phyloP scores from a whole-genome alignment of 2,113 vertebrate species.

The Stegostoma tigrinum region DNA sequence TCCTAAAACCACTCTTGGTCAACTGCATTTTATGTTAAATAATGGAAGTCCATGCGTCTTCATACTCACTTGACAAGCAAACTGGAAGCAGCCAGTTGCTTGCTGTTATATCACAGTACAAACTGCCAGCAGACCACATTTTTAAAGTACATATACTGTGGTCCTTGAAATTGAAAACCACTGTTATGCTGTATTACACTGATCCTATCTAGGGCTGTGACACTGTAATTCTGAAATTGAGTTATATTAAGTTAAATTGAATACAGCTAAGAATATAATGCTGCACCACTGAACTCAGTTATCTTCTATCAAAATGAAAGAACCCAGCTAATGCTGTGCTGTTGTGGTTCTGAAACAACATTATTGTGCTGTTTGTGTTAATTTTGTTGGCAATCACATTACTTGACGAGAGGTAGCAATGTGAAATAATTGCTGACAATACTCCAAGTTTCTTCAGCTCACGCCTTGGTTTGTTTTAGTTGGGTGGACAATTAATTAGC shows the following conservation, averaged over 20 bases:
- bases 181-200: neutral
- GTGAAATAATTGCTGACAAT: neutral
- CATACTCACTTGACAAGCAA: neutral
- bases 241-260: slow-evolving; percentile 16
- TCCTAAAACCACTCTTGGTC: neutral
- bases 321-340: neutral
- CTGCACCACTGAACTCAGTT: neutral
- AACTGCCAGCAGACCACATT: neutral
- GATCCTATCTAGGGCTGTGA: neutral
- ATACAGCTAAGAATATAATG: neutral
- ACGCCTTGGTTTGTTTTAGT: neutral
- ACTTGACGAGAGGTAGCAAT: neutral
- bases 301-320: neutral
- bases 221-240: slow-evolving; percentile 22
- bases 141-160: neutral
- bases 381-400: neutral
- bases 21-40: neutral
- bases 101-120: neutral
- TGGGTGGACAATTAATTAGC: neutral
- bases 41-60: neutral
- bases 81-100: neutral
- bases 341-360: neutral
- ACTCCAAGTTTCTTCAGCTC: neutral
- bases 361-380: neutral
- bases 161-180: slow-evolving; percentile 5